phyloP scores from a whole-genome alignment of 1,140 invertebrate genomes.

The Campoletis sonorensis region DNA sequence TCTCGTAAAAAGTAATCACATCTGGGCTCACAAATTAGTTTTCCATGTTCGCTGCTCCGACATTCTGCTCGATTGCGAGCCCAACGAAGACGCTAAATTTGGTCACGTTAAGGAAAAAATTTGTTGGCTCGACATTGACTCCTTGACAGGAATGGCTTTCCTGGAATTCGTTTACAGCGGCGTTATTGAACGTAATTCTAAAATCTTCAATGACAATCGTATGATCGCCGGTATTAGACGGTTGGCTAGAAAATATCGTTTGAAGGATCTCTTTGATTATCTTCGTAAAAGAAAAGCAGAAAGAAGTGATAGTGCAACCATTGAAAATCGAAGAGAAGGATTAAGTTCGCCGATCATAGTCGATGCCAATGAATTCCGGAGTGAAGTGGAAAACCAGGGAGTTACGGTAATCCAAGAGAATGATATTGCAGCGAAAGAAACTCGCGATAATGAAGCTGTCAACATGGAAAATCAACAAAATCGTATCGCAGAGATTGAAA shows the following conservation, averaged over 20 bases:
- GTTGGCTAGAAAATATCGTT: slow-evolving; percentile 59
- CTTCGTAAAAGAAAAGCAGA: slow-evolving; percentile 35
- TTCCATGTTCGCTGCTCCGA: slow-evolving; percentile 70
- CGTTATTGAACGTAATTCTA: slow-evolving; percentile 57
- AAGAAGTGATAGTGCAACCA: no score
- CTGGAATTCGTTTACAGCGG: slow-evolving; percentile 75
- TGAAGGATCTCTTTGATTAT: slow-evolving; percentile 43
- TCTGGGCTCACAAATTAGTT: slow-evolving; percentile 74
- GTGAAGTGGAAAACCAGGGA: slow-evolving; percentile 1
- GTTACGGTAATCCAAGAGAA: slow-evolving; percentile 10
- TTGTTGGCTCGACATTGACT: slow-evolving; percentile 62
- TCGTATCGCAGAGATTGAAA: not conserved
- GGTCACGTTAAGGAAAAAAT: slow-evolving; percentile 64
- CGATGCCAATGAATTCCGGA: slow-evolving; percentile 9
- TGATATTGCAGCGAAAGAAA: slow-evolving; percentile 35
- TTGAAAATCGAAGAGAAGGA: not conserved
- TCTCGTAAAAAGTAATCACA: slow-evolving; percentile 65
- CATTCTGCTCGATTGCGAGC: slow-evolving; percentile 68
- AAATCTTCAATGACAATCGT: slow-evolving; percentile 54
- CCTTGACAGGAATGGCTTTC: slow-evolving; percentile 68
- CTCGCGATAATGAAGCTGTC: not conserved
- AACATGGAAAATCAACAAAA: not conserved
- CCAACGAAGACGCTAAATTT: slow-evolving; percentile 56
- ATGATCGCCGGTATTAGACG: slow-evolving; percentile 55
- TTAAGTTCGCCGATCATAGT: slow-evolving; percentile 10